Base-by-base conservation (phyloP, 2,797 vertebrate species). In the Spea hammondii region DNA sequence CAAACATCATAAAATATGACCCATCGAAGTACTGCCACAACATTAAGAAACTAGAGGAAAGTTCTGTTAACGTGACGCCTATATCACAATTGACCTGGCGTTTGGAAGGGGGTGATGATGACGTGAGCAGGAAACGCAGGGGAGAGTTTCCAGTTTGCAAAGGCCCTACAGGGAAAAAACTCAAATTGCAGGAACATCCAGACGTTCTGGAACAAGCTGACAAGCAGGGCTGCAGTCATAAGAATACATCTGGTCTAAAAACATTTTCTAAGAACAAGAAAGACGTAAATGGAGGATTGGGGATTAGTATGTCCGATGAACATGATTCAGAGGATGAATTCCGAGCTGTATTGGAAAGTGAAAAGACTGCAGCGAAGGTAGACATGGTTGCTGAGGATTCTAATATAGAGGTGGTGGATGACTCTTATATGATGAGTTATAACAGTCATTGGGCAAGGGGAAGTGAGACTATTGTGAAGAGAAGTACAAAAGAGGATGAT, bases 21-120 rank as follows among this genome's bases (percentile, higher is more conserved):
- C 98, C 97, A 0, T 99, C 97, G 1, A 99, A 98, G 84, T 96
- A 95, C 66, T 94, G 96, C 87, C 98, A 99, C 85, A 98, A 98
- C 86, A 92, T 99, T 73, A 95, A 93, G 84, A 96, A 85, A 83
- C 87, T 99, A 84, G 91, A 93, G 7, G 64, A 83, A 8, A 79
- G 84, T 47, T 53, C 86, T 46, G 74, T 83, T n/a, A n/a, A 57
- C 1, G 9, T 49, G 1, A 90, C 89, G 5, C 91, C 96, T 0
- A 81, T 99, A 48, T 85, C 89, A 0, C 77, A 88, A 82, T 94
- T 98, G 59, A 98, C 97, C 53, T 99, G 96, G 98, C 85, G 91
- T 70, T 65, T 96, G 4, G 87, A 89, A 78, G 95, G 86, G 12
- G 92, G 89, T 0, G 88, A 95, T 7, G 92, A 93, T 65, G 91